Evolutionary conservation across 2,797 vertebrate species (phyloP).

Genomic region (Taeniopygia guttata): DNA sequence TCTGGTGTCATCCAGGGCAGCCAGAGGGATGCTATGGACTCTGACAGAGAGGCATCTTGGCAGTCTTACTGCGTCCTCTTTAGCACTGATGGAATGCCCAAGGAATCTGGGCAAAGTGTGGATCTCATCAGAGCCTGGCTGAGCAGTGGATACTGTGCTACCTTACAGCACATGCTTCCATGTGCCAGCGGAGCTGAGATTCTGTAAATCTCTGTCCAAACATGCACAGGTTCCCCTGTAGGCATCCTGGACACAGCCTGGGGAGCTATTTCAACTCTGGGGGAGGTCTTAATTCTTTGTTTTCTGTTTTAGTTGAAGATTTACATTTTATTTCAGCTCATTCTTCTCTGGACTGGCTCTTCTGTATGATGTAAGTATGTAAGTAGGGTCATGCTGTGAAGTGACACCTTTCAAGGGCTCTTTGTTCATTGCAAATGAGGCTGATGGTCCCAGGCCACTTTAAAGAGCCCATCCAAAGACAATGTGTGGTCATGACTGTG

Average conservation of each 20-base stretch:
- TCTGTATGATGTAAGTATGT: slow-evolving; percentile 81
- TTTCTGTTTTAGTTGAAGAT: slow-evolving; percentile 82
- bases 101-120: fast-evolving
- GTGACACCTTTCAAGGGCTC: neutral
- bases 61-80: neutral
- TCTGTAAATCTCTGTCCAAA: neutral
- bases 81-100: neutral
- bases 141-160: neutral
- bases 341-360: slow-evolving; percentile 76
- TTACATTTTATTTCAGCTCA: slow-evolving; percentile 81
- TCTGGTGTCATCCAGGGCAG: no score
- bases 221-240: neutral
- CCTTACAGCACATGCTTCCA: neutral
- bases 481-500: neutral
- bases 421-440: neutral
- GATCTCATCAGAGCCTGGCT: neutral
- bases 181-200: neutral
- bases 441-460: neutral
- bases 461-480: neutral
- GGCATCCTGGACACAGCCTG: neutral
- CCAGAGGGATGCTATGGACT: neutral
- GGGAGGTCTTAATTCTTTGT: neutral
- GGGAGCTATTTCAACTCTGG: neutral
- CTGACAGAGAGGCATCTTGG: neutral
- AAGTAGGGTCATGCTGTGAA: neutral